Evolutionary conservation across 2,797 vertebrate genomes (phyloP).

Genomic region (Melanotaenia maccullochi): DNA sequence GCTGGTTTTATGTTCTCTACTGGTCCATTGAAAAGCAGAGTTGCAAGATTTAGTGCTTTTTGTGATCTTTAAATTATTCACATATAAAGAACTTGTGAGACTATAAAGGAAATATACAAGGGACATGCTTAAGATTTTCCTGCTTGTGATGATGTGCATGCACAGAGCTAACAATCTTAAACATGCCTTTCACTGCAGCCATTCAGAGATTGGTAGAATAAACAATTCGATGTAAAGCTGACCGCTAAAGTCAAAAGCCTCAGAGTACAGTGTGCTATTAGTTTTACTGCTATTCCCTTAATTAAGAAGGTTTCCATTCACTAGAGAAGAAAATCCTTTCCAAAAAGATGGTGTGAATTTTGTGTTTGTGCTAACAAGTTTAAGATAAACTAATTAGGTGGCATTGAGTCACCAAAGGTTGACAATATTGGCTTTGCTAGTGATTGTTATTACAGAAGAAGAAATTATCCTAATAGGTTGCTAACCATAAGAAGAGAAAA

Average conservation of each 20-base stretch:
- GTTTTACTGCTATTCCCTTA: not conserved
- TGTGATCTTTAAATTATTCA: too few species aligned
- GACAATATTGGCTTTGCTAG: too few species aligned
- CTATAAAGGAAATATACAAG: not conserved
- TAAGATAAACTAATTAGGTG: too few species aligned
- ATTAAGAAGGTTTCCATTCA: too few species aligned
- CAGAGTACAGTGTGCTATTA: slow-evolving; percentile 8
- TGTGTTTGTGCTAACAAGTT: too few species aligned
- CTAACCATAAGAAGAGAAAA: too few species aligned
- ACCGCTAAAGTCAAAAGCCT: too few species aligned
- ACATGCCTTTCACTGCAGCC: not conserved
- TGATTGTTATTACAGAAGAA: too few species aligned
- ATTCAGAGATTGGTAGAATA: not conserved
- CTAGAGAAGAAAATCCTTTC: too few species aligned
- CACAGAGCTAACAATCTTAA: not conserved
- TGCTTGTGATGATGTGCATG: not conserved
- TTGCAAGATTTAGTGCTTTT: not conserved
- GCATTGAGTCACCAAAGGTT: too few species aligned
- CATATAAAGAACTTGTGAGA: not conserved
- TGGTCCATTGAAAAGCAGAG: not conserved
- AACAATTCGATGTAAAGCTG: not conserved
- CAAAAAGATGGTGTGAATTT: too few species aligned
- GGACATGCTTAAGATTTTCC: not conserved
- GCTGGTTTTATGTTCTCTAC: slow-evolving; percentile 8
- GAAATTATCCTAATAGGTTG: too few species aligned